Percentiles rank a stretch among this genome's conserved stretches.
These are phyloP conservation scores for Agrenia bidenticulata DNA, from an alignment of 2,888 invertebrate genomes.

Conservation along the genomic window DNA sequence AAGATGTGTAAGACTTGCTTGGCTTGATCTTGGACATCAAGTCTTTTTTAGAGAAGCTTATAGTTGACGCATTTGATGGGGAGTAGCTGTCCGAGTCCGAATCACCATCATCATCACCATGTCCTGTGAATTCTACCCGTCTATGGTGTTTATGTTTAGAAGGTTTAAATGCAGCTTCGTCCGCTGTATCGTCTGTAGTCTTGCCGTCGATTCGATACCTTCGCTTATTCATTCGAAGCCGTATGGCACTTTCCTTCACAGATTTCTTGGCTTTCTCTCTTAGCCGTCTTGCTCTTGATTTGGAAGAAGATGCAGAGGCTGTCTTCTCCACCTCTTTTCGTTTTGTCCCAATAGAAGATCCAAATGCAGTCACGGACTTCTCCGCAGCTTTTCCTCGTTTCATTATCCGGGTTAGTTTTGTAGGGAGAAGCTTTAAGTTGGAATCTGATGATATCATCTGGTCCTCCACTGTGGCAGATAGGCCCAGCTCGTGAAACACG, in stretches of 20 bases:
- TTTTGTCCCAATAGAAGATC: neutral
- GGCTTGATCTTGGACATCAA: constrained; percentile 35
- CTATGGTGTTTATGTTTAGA: too few relatives aligned
- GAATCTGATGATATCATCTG: too few relatives aligned
- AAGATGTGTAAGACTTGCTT: constrained; percentile 21
- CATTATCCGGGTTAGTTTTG: neutral
- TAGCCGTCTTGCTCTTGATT: neutral
- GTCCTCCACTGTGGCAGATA: neutral
- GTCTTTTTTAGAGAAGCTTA: constrained; percentile 20
- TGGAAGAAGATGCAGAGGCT: neutral
- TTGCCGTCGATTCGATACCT: neutral
- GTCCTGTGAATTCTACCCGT: constrained; percentile 11
- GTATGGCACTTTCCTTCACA: neutral
- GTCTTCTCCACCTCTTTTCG: neutral
- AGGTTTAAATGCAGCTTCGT: too few relatives aligned
- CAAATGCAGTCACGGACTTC: constrained; percentile 2
- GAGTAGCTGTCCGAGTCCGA: neutral
- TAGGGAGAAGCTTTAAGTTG: too few relatives aligned
- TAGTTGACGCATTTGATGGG: neutral
- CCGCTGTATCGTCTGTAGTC: too few relatives aligned
- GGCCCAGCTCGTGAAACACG: constrained; percentile 34
- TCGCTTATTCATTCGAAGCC: neutral
- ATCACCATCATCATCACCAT: constrained; percentile 20
- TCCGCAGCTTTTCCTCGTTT: neutral
- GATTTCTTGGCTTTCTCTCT: neutral